A percentile compares a stretch with the other conserved stretches of the same genome.
phyloP scores from a whole-genome alignment of 2,113 vertebrate species.

The Elephas maximus region DNA sequence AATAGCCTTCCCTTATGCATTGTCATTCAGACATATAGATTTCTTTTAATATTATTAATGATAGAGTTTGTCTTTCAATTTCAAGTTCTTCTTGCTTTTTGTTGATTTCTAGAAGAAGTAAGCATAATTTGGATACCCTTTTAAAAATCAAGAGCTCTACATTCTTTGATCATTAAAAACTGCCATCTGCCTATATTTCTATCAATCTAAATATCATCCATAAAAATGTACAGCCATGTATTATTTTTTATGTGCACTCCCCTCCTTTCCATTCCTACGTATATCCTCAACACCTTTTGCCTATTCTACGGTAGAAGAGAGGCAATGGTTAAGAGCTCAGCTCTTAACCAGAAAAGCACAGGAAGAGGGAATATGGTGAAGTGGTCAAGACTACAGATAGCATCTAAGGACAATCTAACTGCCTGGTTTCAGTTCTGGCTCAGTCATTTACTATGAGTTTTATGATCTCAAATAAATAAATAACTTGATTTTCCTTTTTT shows the following conservation, averaged over 20 bases:
- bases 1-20: not conserved
- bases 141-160: not conserved
- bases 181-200: too few species aligned
- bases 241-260: too few species aligned
- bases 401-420: not conserved
- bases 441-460: not conserved
- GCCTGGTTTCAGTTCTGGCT: not conserved
- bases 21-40: not conserved
- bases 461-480: not conserved
- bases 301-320: too few species aligned
- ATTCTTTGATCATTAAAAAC: too few species aligned
- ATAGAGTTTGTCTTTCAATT: not conserved
- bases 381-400: not conserved
- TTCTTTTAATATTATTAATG: not conserved
- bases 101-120: not conserved
- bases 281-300: not conserved
- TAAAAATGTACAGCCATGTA: too few species aligned
- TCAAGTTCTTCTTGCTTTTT: not conserved
- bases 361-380: not conserved
- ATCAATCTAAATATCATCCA: too few species aligned
- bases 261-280: not conserved
- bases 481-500: not conserved
- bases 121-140: not conserved
- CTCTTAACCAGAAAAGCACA: not conserved
- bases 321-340: too few species aligned